Evolutionary conservation across 2,113 vertebrate genomes (phyloP).

Genomic region (Tringa solitaria): DNA sequence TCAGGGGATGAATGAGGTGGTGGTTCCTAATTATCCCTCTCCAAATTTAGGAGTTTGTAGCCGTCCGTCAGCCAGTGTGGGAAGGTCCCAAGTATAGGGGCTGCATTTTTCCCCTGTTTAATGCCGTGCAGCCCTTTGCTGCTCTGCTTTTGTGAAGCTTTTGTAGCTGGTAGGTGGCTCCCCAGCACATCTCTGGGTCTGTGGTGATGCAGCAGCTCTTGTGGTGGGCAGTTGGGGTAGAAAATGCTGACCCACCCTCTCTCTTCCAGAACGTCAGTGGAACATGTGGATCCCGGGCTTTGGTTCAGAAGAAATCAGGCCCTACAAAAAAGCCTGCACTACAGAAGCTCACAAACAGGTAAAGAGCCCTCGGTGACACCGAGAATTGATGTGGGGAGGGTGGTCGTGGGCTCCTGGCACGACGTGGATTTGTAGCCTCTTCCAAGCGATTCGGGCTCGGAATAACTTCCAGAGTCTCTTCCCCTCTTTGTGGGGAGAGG

Average conservation of each 20-base stretch:
- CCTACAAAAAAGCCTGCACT: slow-evolving; percentile 98
- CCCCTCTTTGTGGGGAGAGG: neutral
- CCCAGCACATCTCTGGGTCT: neutral
- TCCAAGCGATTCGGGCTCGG: neutral
- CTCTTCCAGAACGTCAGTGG: slow-evolving; percentile 91
- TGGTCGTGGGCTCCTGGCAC: neutral
- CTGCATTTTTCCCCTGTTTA: neutral
- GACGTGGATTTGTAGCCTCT: neutral
- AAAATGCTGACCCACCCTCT: neutral
- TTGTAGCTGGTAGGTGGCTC: neutral
- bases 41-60: neutral
- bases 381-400: fast-evolving
- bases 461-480: neutral
- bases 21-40: neutral
- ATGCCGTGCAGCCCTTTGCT: neutral
- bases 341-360: slow-evolving; percentile 99
- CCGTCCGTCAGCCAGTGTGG: neutral
- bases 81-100: neutral
- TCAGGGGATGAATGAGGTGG: too few relatives aligned
- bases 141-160: neutral
- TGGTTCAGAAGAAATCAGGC: slow-evolving; percentile 96
- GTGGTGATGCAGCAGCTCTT: neutral
- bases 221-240: fast-evolving
- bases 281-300: slow-evolving; percentile 99
- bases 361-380: neutral